phyloP scores from a whole-genome alignment of 1,140 invertebrate species.

The Prorops nasuta region DNA sequence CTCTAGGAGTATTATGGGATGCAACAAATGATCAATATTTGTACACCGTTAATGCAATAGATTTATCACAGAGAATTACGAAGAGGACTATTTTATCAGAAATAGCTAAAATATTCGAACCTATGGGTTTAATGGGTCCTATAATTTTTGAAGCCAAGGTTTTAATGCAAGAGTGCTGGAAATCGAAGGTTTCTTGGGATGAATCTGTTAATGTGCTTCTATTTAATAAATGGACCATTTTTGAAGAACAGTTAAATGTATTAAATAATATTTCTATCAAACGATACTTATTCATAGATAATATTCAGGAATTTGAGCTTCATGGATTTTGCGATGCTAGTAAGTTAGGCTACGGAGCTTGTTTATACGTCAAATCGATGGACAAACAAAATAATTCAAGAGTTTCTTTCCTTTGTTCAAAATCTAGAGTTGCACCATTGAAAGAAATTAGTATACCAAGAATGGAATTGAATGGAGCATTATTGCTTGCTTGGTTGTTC shows the following conservation, averaged over 20 bases:
- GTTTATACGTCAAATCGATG: not conserved
- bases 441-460: slow-evolving; percentile 39
- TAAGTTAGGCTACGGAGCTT: not conserved
- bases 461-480: slow-evolving; percentile 47
- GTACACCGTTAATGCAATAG: not conserved
- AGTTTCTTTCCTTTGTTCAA: slow-evolving; percentile 19
- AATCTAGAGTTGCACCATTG: slow-evolving; percentile 41
- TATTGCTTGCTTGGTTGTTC: slow-evolving; percentile 16
- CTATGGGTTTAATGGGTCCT: slow-evolving; percentile 35
- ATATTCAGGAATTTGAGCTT: no score
- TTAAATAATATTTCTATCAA: not conserved
- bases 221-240: not conserved
- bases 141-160: slow-evolving; percentile 8
- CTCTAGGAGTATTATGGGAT: slow-evolving; percentile 4
- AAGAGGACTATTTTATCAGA: slow-evolving; percentile 32
- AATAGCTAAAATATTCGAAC: slow-evolving; percentile 36
- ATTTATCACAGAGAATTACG: slow-evolving; percentile 1
- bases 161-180: slow-evolving; percentile 4
- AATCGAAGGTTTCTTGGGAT: slow-evolving; percentile 4
- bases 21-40: not conserved
- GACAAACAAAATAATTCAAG: not conserved
- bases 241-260: not conserved
- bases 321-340: not conserved
- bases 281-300: not conserved
- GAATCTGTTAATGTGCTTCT: not conserved